These are phyloP conservation scores for Odontamblyopus rebecca DNA, from an alignment of 2,797 vertebrate genomes.

Conservation along the genomic window DNA sequence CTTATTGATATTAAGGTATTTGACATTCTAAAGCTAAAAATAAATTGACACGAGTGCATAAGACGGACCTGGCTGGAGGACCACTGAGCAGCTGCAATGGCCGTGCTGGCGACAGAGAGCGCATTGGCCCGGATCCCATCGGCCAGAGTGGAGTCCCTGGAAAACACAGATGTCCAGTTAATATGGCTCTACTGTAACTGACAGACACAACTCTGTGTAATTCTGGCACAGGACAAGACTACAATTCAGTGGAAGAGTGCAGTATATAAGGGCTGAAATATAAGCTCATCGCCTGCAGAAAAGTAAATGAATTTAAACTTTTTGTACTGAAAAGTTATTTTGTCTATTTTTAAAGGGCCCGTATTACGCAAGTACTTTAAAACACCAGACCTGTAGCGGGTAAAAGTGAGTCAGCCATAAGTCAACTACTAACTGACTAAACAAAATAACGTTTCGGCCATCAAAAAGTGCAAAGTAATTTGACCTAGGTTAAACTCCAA, in stretches of 20 bases:
- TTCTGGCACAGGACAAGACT: not conserved
- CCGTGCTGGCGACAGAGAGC: slow-evolving; percentile 97
- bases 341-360: too few species aligned
- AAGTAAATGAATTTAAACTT: not conserved
- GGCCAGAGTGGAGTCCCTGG: slow-evolving; percentile 91
- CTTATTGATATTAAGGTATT: too few species aligned
- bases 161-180: slow-evolving; percentile 2
- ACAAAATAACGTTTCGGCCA: too few species aligned
- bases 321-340: too few species aligned
- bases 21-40: too few species aligned
- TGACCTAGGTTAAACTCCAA: too few species aligned
- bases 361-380: too few species aligned
- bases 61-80: slow-evolving; percentile 91
- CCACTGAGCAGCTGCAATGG: slow-evolving; percentile 99
- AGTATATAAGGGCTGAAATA: not conserved
- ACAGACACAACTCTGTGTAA: not conserved
- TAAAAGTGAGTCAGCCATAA: too few species aligned
- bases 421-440: too few species aligned
- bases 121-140: slow-evolving; percentile 96
- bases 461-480: too few species aligned
- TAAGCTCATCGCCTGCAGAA: not conserved
- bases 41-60: not conserved
- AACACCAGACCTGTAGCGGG: too few species aligned
- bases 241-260: not conserved
- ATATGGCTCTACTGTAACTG: slow-evolving; percentile 3